Evolutionary conservation across 2,888 invertebrate species (phyloP).

Genomic region (Pheosia tremula): DNA sequence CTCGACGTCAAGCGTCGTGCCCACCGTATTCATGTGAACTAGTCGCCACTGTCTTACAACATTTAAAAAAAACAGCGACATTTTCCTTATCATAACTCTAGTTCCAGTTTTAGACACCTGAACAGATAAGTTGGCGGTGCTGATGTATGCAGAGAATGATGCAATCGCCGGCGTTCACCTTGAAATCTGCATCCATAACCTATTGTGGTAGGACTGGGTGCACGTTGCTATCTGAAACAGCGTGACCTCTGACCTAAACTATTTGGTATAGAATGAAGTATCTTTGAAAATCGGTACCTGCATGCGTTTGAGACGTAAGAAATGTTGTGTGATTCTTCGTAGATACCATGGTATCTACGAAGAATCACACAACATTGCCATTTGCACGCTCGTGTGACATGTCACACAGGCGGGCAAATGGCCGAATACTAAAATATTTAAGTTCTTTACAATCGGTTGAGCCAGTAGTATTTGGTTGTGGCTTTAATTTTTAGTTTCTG

Average conservation of each 20-base stretch:
- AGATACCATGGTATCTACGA: too few relatives aligned
- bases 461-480: too few relatives aligned
- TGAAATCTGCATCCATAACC: background rate
- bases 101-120: background rate
- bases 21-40: background rate
- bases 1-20: background rate
- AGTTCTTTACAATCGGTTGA: too few relatives aligned
- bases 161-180: slow-evolving; percentile 1
- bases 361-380: too few relatives aligned
- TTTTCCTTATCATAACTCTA: background rate
- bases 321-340: too few relatives aligned
- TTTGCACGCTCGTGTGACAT: too few relatives aligned
- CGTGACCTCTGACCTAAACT: background rate
- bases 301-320: too few relatives aligned
- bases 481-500: too few relatives aligned
- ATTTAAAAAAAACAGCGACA: background rate
- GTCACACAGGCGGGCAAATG: too few relatives aligned
- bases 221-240: background rate
- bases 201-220: slow-evolving; percentile 4
- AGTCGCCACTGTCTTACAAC: background rate
- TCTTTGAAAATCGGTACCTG: background rate
- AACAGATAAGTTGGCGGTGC: background rate
- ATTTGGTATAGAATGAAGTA: background rate
- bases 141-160: slow-evolving; percentile 1
- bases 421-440: too few relatives aligned